Evolutionary conservation across 2,888 invertebrate species (phyloP).

Genomic region (Hermodice carunculata): DNA sequence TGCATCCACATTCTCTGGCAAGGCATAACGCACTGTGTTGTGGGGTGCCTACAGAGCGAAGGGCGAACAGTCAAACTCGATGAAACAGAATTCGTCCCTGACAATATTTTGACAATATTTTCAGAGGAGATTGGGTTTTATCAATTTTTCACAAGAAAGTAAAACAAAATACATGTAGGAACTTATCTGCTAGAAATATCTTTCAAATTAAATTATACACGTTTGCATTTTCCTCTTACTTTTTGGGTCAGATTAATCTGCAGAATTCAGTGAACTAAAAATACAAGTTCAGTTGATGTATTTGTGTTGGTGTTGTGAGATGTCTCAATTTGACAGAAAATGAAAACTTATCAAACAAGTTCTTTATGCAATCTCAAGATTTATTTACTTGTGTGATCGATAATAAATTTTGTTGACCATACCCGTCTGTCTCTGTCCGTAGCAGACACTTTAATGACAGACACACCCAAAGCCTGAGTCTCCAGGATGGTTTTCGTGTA

Average conservation of each 20-base stretch:
- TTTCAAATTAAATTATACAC: background rate
- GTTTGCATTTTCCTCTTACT: background rate
- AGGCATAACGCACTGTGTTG: conserved; percentile 38
- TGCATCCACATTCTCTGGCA: conserved; percentile 25
- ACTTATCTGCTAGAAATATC: background rate
- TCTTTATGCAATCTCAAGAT: background rate
- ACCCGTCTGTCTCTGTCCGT: conserved; percentile 35
- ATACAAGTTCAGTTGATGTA: no score
- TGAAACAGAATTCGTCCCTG: no score
- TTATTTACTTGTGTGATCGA: background rate
- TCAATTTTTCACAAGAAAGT: no score
- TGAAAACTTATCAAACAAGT: no score
- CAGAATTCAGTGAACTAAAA: background rate
- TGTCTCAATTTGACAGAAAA: no score
- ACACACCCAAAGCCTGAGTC: conserved; percentile 49
- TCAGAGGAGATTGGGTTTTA: no score
- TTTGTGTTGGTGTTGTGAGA: no score
- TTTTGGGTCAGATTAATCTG: background rate
- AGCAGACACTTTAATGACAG: conserved; percentile 38
- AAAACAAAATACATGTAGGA: background rate
- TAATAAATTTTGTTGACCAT: background rate
- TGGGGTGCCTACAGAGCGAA: conserved; percentile 51
- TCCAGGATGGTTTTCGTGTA: conserved; percentile 51
- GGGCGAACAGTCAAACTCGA: no score
- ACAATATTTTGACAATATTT: no score